Evolutionary conservation across 2,888 invertebrate species (phyloP), one percentile per base, ranked within the genome.

Genomic region (Eumerus sabulonum): DNA sequence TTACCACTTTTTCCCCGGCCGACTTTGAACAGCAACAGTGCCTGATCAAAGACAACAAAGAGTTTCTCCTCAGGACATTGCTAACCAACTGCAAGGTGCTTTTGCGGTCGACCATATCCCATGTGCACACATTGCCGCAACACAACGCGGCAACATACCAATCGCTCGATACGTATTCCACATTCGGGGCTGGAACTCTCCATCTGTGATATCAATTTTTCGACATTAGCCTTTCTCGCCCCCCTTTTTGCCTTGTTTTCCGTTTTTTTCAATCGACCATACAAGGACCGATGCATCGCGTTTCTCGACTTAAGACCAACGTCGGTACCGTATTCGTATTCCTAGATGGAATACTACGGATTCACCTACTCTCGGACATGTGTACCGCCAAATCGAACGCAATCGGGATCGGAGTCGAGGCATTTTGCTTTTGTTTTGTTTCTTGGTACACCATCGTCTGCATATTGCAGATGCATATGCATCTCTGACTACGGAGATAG

Each of bases 161-260:
- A n/a, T 40, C 40, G 40, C 57, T 59, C 17, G 38, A 57, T 62
- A 16, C 42, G n/a, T n/a, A n/a, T n/a, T 56, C 59, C 45, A 50
- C 44, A 27, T 48, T 40, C 38, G 47, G 63, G 47, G 35, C 67
- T 38, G 51, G 14, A 47, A 53, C 54, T 51, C 57, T 66, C 47
- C 67, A 74, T 74, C 74, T 57, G 74, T 74, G 74, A 74, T 68
- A 74, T 68, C 67, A 67, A 68, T 74, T 74, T 68, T 72, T 72
- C 64, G 72, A 72, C 64, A 72, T 72, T 68, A 63, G 62, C 60
- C 74, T 63, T 74, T 63, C 62, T 68, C 68, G 67, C 74, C 74
- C 67, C 68, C n/a, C n/a, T n/a, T n/a, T n/a, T n/a, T n/a, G n/a
- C n/a, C n/a, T n/a, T n/a, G n/a, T n/a, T n/a, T n/a, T n/a, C n/a